Conservation (phyloP, 2,888 invertebrate species). For the Keiferia lycopersicella region DNA sequence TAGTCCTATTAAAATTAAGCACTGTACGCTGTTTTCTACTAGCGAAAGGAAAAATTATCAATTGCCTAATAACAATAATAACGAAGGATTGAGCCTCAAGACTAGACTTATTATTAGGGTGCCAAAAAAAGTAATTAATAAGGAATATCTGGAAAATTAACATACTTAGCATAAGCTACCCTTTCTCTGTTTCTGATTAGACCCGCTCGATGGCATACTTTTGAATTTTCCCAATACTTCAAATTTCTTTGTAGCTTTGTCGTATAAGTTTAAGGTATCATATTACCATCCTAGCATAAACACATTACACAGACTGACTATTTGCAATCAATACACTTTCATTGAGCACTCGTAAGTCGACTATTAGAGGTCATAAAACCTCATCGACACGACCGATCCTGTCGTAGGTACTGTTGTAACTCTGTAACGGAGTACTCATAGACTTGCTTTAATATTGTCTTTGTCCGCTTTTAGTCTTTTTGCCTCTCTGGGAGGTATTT, state of each 20-base stretch:
- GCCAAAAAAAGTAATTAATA: too few species aligned
- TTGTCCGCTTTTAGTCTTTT: slow-evolving; percentile 7
- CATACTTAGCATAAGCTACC: too few species aligned
- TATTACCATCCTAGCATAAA: background rate
- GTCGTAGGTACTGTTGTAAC: background rate
- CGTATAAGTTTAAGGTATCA: background rate
- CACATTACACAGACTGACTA: background rate
- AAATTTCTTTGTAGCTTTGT: background rate
- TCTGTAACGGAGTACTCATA: slow-evolving; percentile 17
- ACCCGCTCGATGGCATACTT: background rate
- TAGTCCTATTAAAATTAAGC: too few species aligned
- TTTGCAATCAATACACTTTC: slow-evolving; percentile 13
- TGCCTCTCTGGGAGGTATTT: background rate
- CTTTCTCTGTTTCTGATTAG: too few species aligned
- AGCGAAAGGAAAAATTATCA: too few species aligned
- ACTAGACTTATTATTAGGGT: too few species aligned
- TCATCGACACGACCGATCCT: slow-evolving; percentile 17
- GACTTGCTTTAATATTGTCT: slow-evolving; percentile 7
- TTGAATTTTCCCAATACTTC: background rate
- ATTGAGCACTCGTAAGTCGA: slow-evolving; percentile 13
- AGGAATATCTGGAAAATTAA: too few species aligned
- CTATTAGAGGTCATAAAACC: slow-evolving; percentile 7
- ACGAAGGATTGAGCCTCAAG: too few species aligned
- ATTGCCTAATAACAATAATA: too few species aligned
- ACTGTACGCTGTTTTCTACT: too few species aligned